phyloP scores from a whole-genome alignment of 2,888 invertebrate genomes.

The Pemphredon lugubris region DNA sequence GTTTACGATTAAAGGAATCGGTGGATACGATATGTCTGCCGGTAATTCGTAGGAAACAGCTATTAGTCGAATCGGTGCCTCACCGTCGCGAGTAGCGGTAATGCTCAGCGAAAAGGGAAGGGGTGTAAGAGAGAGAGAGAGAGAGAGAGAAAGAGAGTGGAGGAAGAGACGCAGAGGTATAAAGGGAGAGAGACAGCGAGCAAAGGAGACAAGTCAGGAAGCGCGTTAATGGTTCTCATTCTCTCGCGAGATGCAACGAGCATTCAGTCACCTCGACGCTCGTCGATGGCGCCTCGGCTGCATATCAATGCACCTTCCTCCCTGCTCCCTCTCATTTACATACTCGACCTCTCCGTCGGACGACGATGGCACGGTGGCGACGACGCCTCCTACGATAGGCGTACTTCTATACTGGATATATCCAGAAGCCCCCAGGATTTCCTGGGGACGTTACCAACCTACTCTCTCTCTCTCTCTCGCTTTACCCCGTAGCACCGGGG shows the following conservation, averaged over 20 bases:
- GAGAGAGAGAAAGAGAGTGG: background rate
- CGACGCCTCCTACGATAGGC: slow-evolving; percentile 40
- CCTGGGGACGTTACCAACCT: slow-evolving; percentile 11
- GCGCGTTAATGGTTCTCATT: slow-evolving; percentile 69
- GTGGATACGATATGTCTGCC: no score
- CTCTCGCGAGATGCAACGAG: slow-evolving; percentile 61
- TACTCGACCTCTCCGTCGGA: slow-evolving; percentile 64
- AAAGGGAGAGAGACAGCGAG: background rate
- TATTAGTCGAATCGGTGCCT: no score
- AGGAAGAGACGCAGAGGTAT: background rate
- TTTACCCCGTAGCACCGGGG: slow-evolving; percentile 10
- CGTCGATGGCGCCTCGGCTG: slow-evolving; percentile 71
- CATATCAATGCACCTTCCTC: slow-evolving; percentile 72
- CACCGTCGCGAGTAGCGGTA: slow-evolving; percentile 17
- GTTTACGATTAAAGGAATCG: no score
- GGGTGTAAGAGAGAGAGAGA: background rate
- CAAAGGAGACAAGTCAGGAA: slow-evolving; percentile 41
- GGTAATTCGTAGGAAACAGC: no score
- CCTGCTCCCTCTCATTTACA: slow-evolving; percentile 66
- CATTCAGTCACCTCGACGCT: slow-evolving; percentile 71
- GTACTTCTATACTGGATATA: slow-evolving; percentile 33
- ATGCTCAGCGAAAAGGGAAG: slow-evolving; percentile 2
- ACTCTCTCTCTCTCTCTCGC: background rate
- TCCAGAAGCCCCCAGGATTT: slow-evolving; percentile 30
- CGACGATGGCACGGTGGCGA: slow-evolving; percentile 19